Conservation (phyloP, 2,888 invertebrate species). For the Pristionchus maxplancki region DNA sequence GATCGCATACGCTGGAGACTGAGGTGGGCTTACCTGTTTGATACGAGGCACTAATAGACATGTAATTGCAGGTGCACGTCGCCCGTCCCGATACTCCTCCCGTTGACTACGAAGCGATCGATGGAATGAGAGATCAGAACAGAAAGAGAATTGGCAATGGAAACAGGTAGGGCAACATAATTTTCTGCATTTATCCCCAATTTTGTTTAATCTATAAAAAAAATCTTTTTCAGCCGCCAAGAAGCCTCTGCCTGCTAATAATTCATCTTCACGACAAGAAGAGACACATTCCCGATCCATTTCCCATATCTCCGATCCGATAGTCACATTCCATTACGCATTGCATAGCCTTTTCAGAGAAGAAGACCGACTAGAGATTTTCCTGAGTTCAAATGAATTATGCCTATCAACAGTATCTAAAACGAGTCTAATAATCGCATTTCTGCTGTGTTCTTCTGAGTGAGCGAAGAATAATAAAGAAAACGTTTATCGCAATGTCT, state of each 20-base stretch:
- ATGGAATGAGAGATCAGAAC: conserved; percentile 37
- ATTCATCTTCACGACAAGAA: neutral
- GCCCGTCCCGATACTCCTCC: conserved; percentile 74
- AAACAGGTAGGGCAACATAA: neutral
- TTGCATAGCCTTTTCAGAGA: neutral
- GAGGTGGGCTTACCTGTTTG: conserved; percentile 55
- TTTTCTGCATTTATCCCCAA: neutral
- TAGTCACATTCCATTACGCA: neutral
- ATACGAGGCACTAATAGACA: neutral
- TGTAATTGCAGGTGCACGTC: conserved; percentile 52
- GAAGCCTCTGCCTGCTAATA: conserved; percentile 32
- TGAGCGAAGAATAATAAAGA: neutral
- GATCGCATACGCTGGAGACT: conserved; percentile 61
- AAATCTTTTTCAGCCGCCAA: neutral
- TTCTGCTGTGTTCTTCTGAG: neutral
- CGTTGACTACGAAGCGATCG: conserved; percentile 71
- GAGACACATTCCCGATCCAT: neutral
- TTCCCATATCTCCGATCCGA: neutral
- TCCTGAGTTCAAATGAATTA: conserved; percentile 7
- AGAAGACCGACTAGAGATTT: conserved; percentile 35
- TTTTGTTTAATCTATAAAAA: neutral
- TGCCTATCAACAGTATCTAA: conserved; percentile 8
- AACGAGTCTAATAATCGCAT: conserved; percentile 46
- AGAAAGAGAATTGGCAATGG: conserved; percentile 48
- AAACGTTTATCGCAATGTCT: neutral